Percentiles rank a stretch among this genome's conserved stretches.
Evolutionary conservation across 2,888 invertebrate species (phyloP).

Genomic region (Drosophila differens): DNA sequence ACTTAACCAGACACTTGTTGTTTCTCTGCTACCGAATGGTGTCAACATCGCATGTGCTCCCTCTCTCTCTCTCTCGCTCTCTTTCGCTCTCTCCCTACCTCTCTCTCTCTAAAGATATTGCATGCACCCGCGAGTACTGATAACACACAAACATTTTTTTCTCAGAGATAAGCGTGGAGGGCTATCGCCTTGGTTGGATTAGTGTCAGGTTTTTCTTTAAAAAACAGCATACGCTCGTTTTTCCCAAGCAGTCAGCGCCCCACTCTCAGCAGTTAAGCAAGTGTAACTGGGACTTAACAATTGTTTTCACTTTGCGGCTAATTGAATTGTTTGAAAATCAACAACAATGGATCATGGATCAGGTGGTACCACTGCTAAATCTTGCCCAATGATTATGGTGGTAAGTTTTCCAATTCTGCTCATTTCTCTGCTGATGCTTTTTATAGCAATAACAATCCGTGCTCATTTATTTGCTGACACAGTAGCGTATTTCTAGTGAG

Average conservation of each 20-base stretch:
- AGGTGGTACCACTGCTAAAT: slow-evolving; percentile 21
- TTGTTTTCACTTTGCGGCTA: slow-evolving; percentile 7
- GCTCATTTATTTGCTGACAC: not conserved
- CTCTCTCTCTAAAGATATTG: slow-evolving; percentile 35
- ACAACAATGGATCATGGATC: slow-evolving; percentile 30
- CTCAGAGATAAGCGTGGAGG: slow-evolving; percentile 66
- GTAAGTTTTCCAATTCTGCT: slow-evolving; percentile 71
- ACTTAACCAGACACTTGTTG: slow-evolving; percentile 14
- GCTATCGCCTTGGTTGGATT: slow-evolving; percentile 57
- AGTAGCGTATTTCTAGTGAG: not conserved
- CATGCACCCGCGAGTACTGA: slow-evolving; percentile 42
- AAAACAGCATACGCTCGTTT: slow-evolving; percentile 57
- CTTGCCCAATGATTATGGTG: slow-evolving; percentile 84
- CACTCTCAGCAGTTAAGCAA: slow-evolving; percentile 65
- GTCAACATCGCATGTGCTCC: slow-evolving; percentile 16
- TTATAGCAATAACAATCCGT: not conserved
- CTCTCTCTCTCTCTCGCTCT: not conserved
- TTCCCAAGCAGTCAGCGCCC: slow-evolving; percentile 60
- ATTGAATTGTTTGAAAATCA: slow-evolving; percentile 9
- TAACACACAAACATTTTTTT: slow-evolving; percentile 56
- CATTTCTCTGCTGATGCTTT: not conserved
- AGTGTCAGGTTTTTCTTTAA: slow-evolving; percentile 68
- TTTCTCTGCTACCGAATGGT: slow-evolving; percentile 6
- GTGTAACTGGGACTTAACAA: slow-evolving; percentile 36
- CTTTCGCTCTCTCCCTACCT: not conserved